Evolutionary conservation across 2,888 invertebrate genomes (phyloP), one percentile per base, ranked within the genome.

Genomic region (Junonia oenone): DNA sequence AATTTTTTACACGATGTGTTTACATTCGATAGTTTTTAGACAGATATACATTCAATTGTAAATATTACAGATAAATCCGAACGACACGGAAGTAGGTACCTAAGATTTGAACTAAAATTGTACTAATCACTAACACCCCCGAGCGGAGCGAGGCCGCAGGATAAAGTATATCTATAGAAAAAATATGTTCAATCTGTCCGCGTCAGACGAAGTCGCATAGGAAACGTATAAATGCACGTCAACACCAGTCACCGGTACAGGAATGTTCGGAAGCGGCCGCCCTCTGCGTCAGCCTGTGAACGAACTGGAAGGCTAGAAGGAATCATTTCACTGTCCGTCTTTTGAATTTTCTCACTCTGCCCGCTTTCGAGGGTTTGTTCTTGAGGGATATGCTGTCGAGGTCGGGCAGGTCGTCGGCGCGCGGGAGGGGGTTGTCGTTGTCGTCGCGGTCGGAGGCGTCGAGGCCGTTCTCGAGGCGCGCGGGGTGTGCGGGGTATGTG

Each of bases 241-340:
- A 67, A 73, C 78, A 83, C 83, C 83, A 73, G 67, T 78, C 81
- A 85, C 83, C 78, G 66, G 48, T 47, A 13, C 69, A 69, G 81
- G 84, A 82, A 83, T 82, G 83, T 78, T 78, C 67, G 63, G 43
- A 61, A 56, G 54, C 29, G 72, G 60, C 71, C 67, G 63, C 53
- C 51, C 53, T 40, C 14, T 50, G 48, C 46, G 50, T 74, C 75
- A 88, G 69, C 68, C 85, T 78, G 68, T 87, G 78, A 66, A 89
- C 81, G 71, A 87, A 89, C 72, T 81, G 83, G 64, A 83, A 78
- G 65, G 84, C 84, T 56, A 85, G 73, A 80, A 83, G 72, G 58
- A 88, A 90, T 90, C 90, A 90, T 89, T 90, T 90, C 56, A 83
- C 81, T 63, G 87, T 85, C 76, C 86, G 73, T 66, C 78, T 73